These are phyloP conservation scores for Martes martes DNA, from an alignment of 2,113 vertebrate genomes.

Conservation along the genomic window DNA sequence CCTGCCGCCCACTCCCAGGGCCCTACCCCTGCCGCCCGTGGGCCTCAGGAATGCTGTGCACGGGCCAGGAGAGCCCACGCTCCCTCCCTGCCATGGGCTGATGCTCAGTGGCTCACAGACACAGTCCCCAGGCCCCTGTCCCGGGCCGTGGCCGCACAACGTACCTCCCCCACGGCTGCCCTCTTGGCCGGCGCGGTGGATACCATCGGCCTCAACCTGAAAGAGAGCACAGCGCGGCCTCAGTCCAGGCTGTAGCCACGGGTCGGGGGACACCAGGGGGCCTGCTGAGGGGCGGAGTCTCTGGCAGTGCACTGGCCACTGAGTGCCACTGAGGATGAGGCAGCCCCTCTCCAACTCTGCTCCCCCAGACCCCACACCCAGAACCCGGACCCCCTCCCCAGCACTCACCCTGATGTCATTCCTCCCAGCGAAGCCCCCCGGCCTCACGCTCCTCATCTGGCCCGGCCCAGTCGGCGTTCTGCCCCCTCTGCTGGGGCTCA, in stretches of 20 bases:
- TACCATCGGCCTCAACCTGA: constrained; percentile 90
- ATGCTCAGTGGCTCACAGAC: neutral
- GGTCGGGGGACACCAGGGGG: neutral
- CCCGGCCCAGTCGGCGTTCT: neutral
- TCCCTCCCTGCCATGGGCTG: neutral
- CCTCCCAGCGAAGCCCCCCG: neutral
- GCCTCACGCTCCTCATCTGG: neutral
- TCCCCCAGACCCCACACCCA: neutral
- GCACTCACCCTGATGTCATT: neutral
- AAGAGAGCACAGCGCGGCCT: constrained; percentile 52
- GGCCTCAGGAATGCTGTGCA: neutral
- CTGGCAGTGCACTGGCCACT: neutral
- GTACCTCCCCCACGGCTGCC: constrained; percentile 86
- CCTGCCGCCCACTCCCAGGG: neutral
- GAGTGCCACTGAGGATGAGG: too few relatives aligned
- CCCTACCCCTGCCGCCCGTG: neutral
- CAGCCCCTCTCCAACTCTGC: neutral
- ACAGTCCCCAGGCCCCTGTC: neutral
- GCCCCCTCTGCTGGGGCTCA: neutral
- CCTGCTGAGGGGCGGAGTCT: neutral
- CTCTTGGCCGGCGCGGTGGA: constrained; percentile 88
- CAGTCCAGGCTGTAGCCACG: neutral
- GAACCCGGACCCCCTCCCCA: too few relatives aligned
- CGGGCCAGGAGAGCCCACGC: neutral
- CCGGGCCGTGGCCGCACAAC: neutral